A percentile compares a stretch with the other conserved stretches of the same genome.
These are phyloP conservation scores for Protosalanx chinensis DNA, from an alignment of 2,797 vertebrate species.

Conservation along the genomic window DNA sequence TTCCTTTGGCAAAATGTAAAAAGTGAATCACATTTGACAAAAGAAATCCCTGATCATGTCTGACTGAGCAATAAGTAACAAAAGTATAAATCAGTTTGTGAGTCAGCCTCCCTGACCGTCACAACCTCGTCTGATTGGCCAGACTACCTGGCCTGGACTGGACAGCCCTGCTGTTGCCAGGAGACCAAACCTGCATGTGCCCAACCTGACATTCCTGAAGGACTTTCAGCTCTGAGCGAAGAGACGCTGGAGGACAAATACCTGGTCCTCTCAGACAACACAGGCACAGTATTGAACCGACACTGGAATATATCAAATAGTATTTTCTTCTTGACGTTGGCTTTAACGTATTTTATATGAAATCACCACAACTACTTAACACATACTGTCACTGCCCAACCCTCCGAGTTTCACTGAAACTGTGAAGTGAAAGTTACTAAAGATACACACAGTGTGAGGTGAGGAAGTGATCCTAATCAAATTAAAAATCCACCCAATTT, in stretches of 20 bases:
- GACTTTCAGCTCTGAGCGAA: constrained; percentile 29
- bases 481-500: not conserved
- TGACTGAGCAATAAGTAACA: not conserved
- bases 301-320: constrained; percentile 38
- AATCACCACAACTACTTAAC: constrained; percentile 36
- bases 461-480: not conserved
- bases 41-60: not conserved
- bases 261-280: constrained; percentile 16
- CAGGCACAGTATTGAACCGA: constrained; percentile 29
- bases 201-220: constrained; percentile 43
- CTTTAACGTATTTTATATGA: constrained; percentile 23
- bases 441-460: constrained; percentile 25
- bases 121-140: constrained; percentile 7
- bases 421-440: no score
- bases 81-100: not conserved
- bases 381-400: constrained; percentile 31
- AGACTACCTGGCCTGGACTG: not conserved
- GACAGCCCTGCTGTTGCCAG: constrained; percentile 29
- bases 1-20: constrained; percentile 45
- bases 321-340: not conserved
- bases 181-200: constrained; percentile 21
- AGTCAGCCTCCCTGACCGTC: constrained; percentile 18
- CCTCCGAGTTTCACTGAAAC: no score
- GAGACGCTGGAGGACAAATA: not conserved
- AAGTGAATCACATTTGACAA: constrained; percentile 11